Base-by-base conservation (phyloP, 2,888 invertebrate genomes). In the Acleris holmiana region DNA sequence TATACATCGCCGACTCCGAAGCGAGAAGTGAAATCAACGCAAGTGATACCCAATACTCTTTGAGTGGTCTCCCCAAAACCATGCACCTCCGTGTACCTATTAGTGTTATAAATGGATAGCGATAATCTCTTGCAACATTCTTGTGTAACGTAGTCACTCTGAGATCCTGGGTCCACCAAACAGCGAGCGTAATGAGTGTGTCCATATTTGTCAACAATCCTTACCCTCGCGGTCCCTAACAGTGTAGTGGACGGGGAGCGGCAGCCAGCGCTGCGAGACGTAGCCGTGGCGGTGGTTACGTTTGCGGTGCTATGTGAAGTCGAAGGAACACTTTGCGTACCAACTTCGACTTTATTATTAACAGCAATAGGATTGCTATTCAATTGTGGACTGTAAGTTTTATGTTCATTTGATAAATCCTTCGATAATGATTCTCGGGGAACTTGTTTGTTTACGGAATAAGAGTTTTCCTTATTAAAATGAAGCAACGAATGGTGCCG, bases 41-140 rank as follows among this genome's bases (percentile, higher is more conserved):
- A 15, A 10, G 61, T 40, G 19, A 46, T 13, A 8, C 48, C 56
- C 6, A 47, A 18, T 44, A 57, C 51, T 57, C 35, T 29, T 23
- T 66, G 51, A 15, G 61, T 47, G 4, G 48, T 44, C 29, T 49
- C 49, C n/a, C 50, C 50, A 13, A 57, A 59, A 18, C 58, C 50
- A n/a, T 67, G 55, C 19, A 56, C 49, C 41, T 58, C 44, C 10
- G 29, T 25, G 44, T 21, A 58, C 13, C 57, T 50, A 41, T 35
- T 60, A 18, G 51, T 51, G 10, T 21, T 44, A 17, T 10, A 61
- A 35, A 53, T 15, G 15, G 50, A 23, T 25, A 50, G 25, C 23
- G 29, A 49, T n/a, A 65, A 40, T 19, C 58, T 49, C 35, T 51
- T 46, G n/a, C 57, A 48, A 51, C 44, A 49, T 21, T 54, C 21